These are phyloP conservation scores for Aplochiton taeniatus DNA, from an alignment of 2,797 vertebrate genomes.

Conservation along the genomic window DNA sequence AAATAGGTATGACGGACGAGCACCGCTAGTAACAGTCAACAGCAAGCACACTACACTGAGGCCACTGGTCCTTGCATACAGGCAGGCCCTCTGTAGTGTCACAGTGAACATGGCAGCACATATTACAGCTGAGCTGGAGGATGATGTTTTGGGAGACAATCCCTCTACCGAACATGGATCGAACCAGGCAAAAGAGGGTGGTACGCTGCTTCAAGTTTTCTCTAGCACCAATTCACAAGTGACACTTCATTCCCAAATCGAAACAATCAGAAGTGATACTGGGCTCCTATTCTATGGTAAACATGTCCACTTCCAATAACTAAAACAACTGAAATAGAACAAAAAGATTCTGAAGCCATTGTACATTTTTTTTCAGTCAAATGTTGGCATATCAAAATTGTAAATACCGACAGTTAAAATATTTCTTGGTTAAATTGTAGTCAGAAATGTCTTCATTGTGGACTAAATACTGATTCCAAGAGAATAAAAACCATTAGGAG, in stretches of 20 bases:
- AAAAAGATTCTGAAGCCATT: conserved; percentile 20
- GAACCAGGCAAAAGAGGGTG: conserved; percentile 26
- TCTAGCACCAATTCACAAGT: conserved; percentile 36
- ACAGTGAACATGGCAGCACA: conserved; percentile 71
- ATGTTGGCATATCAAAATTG: conserved; percentile 29
- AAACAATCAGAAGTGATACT: conserved; percentile 42
- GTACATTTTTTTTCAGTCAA: conserved; percentile 29
- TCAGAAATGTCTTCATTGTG: conserved; percentile 19
- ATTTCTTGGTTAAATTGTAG: neutral
- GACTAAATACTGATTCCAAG: conserved; percentile 44
- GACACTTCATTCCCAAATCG: conserved; percentile 32
- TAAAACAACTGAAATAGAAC: conserved; percentile 18
- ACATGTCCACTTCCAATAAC: neutral
- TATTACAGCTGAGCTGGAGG: conserved; percentile 58
- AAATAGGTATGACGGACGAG: conserved; percentile 62
- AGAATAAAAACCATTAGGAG: conserved; percentile 55
- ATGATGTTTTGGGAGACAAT: conserved; percentile 38
- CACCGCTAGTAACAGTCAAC: conserved; percentile 78
- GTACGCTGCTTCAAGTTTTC: conserved; percentile 23
- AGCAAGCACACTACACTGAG: conserved; percentile 65
- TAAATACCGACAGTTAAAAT: conserved; percentile 36
- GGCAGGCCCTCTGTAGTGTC: conserved; percentile 59
- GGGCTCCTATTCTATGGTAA: conserved; percentile 28
- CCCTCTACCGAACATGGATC: conserved; percentile 31
- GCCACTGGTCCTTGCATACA: conserved; percentile 36